Percentiles rank a stretch among this genome's conserved stretches.
phyloP scores from a whole-genome alignment of 2,888 invertebrate genomes.

The Callinectes sapidus region DNA sequence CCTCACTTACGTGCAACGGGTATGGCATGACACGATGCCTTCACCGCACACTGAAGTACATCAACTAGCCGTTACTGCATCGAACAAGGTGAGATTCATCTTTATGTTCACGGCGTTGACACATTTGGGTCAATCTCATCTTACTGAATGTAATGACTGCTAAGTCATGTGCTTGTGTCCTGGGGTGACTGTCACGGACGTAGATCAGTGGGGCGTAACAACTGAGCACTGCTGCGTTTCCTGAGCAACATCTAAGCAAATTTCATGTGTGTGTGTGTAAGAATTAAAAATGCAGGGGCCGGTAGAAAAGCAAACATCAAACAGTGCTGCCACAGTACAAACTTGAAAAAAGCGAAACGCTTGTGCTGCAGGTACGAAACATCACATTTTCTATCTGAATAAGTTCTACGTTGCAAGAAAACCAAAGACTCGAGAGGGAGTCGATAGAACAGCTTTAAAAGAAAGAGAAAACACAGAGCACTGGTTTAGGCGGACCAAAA shows the following conservation, averaged over 20 bases:
- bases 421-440: conserved; percentile 28
- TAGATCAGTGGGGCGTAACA: not conserved
- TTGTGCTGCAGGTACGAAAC: not conserved
- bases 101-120: not conserved
- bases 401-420: conserved; percentile 35
- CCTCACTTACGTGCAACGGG: not conserved
- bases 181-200: not conserved
- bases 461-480: conserved; percentile 40
- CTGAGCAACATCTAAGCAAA: not conserved
- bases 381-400: not conserved
- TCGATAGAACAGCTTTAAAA: conserved; percentile 30
- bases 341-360: not conserved
- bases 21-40: not conserved
- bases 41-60: not conserved
- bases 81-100: not conserved
- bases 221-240: not conserved
- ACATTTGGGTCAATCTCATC: not conserved
- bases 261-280: not conserved
- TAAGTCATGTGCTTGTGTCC: not conserved
- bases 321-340: not conserved
- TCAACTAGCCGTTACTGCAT: not conserved
- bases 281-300: not conserved
- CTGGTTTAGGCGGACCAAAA: conserved; percentile 29
- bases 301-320: not conserved
- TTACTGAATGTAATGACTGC: not conserved